Evolutionary conservation across 1,140 invertebrate species (phyloP), one percentile per base, ranked within the genome.

Genomic region (Micrasema longulum): DNA sequence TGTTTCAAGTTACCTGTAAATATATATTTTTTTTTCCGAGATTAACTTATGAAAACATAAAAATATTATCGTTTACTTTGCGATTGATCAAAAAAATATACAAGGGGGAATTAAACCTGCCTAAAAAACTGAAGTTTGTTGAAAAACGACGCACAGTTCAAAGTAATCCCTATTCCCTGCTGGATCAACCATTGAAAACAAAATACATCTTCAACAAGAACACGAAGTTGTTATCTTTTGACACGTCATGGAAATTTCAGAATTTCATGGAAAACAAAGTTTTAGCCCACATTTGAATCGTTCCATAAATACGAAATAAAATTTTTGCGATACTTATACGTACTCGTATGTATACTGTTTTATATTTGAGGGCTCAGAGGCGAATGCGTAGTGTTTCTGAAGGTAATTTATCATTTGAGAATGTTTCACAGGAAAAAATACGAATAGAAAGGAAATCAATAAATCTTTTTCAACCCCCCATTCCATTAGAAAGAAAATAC

Each of bases 331-430:
- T 55, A 26, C 52, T 26, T 7, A 55, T 31, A 55, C 11, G 26
- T 35, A 12, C 20, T 43, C 4, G 23, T 16, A 63, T 23, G 60
- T 63, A 63, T 55, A 35, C 26, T 7, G 26, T 48, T n/a, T 20
- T 14, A 45, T n/a, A 45, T 45, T 45, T n/a, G 62, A 52, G 55
- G 60, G 43, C 52, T 43, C 16, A 20, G 22, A 31, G 53, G 23
- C 52, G 20, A 57, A 57, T 60, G 67, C 52, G 67, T 69, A 69
- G 55, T 69, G 67, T 69, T 69, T 69, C 60, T 41, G 57, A 14
- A 14, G 43, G 53, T 52, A 47, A 69, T 71, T 71, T 71, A 63
- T 71, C 69, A 71, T 71, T 71, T 62, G 38, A 12, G 67, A 36
- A 41, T 47, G 55, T 45, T 45, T 26, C 41, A 31, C 9, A 48